Percentiles rank a stretch among this genome's conserved stretches.
These are phyloP conservation scores for Enteromius radiatus DNA, from an alignment of 2,797 vertebrate genomes.

Conservation along the genomic window DNA sequence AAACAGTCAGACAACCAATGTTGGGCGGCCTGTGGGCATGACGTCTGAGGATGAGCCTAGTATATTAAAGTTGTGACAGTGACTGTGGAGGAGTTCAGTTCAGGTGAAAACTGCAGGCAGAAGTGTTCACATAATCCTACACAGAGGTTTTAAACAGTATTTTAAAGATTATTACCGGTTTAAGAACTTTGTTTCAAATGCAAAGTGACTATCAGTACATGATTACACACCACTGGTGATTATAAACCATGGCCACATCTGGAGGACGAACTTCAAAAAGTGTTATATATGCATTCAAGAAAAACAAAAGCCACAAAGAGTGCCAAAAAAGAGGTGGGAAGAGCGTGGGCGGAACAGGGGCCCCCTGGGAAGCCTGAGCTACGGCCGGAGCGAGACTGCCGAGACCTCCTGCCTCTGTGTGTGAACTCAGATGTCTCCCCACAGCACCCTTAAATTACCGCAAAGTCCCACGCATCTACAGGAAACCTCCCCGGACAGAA, in stretches of 20 bases:
- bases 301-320: conserved; percentile 29
- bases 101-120: conserved; percentile 11
- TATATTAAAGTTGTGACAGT: conserved; percentile 4
- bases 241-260: conserved; percentile 25
- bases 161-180: neutral
- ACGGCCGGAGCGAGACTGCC: conserved; percentile 36
- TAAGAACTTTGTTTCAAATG: conserved; percentile 14
- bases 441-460: conserved; percentile 56
- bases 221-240: conserved; percentile 16
- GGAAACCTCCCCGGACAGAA: conserved; percentile 40
- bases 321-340: conserved; percentile 62
- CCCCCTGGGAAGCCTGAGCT: conserved; percentile 56
- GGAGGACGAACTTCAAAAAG: conserved; percentile 17
- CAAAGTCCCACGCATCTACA: conserved; percentile 52
- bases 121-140: conserved; percentile 3
- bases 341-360: conserved; percentile 56
- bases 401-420: conserved; percentile 46
- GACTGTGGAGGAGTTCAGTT: conserved; percentile 13
- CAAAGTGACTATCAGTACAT: conserved; percentile 7
- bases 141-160: conserved; percentile 3
- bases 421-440: conserved; percentile 54
- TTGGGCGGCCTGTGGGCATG: conserved; percentile 1
- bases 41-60: neutral
- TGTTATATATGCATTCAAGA: conserved; percentile 18
- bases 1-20: conserved; percentile 10